These are phyloP conservation scores for Eclectus roratus DNA, from an alignment of 2,113 vertebrate genomes.

Conservation along the genomic window DNA sequence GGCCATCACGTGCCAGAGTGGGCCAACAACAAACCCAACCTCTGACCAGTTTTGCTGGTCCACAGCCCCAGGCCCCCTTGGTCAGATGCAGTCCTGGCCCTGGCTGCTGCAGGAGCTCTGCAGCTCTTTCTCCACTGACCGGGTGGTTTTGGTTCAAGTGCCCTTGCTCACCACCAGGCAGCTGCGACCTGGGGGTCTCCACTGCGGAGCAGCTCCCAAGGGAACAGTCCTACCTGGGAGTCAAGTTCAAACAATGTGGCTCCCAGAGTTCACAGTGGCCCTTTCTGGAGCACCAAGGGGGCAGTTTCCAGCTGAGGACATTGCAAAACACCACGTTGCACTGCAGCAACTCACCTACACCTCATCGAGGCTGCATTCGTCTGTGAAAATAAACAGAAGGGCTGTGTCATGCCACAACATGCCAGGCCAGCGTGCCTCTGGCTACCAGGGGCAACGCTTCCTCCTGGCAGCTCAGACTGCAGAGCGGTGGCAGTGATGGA, in stretches of 20 bases:
- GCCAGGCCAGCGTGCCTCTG: not conserved
- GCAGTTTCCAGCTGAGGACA: not conserved
- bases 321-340: not conserved
- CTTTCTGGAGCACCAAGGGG: not conserved
- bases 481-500: not conserved
- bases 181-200: not conserved
- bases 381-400: conserved; percentile 29
- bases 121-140: not conserved
- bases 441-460: not conserved
- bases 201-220: not conserved
- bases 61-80: not conserved
- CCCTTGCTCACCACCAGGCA: not conserved
- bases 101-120: not conserved
- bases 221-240: not conserved
- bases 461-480: not conserved
- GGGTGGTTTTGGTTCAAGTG: not conserved
- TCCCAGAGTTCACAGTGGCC: not conserved
- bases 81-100: accelerated
- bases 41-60: not conserved
- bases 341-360: not conserved
- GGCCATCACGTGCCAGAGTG: not conserved
- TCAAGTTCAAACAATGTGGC: not conserved
- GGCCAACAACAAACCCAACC: not conserved
- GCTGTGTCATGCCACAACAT: not conserved
- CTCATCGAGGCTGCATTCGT: not conserved